These are phyloP conservation scores for Rhabdophis nuchalis DNA, from an alignment of 2,797 vertebrate genomes.

Conservation along the genomic window DNA sequence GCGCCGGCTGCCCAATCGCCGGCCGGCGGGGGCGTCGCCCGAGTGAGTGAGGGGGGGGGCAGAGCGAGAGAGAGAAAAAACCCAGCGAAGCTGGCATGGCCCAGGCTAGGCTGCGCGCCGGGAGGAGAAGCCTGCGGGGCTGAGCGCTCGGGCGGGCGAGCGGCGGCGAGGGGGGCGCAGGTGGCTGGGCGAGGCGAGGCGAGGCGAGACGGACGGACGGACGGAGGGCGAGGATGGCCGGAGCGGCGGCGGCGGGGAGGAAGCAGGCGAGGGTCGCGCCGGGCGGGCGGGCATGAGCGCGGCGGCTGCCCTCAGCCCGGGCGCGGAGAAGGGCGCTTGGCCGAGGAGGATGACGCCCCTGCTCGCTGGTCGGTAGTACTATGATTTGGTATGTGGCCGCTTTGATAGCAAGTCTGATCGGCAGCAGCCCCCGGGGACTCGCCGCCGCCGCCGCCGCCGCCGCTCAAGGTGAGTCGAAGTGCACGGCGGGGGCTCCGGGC, in stretches of 20 bases:
- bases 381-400: constrained; percentile 99
- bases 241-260: constrained; percentile 64
- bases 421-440: constrained; percentile 82
- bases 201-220: constrained; percentile 68
- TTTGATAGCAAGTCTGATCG: constrained; percentile 99
- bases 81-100: constrained; percentile 64
- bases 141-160: constrained; percentile 71
- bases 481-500: constrained; percentile 51
- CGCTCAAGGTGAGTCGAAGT: constrained; percentile 98
- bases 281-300: not conserved
- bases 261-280: constrained; percentile 68
- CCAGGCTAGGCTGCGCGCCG: constrained; percentile 86
- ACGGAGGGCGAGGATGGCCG: constrained; percentile 62
- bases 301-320: constrained; percentile 60
- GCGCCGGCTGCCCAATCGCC: constrained; percentile 64
- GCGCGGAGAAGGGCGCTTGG: constrained; percentile 80
- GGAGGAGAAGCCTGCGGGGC: constrained; percentile 54
- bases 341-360: constrained; percentile 84
- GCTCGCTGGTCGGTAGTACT: constrained; percentile 89
- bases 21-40: constrained; percentile 69
- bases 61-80: fast-evolving
- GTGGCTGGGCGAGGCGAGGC: constrained; percentile 69
- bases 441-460: constrained; percentile 79
- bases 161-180: constrained; percentile 67
- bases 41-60: not conserved